These are phyloP conservation scores for Drosophila anomalipes DNA, from an alignment of 2,888 invertebrate genomes.

Conservation along the genomic window DNA sequence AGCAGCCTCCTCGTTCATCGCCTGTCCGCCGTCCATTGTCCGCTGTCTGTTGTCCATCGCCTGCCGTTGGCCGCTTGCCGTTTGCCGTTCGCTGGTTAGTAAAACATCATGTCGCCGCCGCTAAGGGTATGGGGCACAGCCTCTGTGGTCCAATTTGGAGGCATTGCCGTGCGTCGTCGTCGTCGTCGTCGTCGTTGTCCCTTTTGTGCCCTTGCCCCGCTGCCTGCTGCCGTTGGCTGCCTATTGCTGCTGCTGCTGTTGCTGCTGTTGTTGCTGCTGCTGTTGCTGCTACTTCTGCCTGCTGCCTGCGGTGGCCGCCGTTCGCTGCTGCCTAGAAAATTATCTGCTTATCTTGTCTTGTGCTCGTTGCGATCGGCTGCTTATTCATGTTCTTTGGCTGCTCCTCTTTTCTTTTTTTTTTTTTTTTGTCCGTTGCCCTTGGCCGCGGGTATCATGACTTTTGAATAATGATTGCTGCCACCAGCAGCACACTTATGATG, in stretches of 20 bases:
- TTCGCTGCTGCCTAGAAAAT: slow-evolving; percentile 69
- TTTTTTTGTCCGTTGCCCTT: slow-evolving; percentile 32
- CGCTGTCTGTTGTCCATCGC: slow-evolving; percentile 10
- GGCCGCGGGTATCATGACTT: slow-evolving; percentile 41
- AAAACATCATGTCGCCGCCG: slow-evolving; percentile 82
- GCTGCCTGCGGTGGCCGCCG: slow-evolving; percentile 56
- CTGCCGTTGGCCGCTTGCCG: slow-evolving; percentile 14
- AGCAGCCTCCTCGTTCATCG: slow-evolving; percentile 62
- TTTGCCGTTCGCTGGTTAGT: slow-evolving; percentile 77
- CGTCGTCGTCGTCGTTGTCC: slow-evolving; percentile 18
- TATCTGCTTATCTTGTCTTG: slow-evolving; percentile 83
- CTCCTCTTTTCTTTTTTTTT: slow-evolving; percentile 33
- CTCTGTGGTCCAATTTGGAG: slow-evolving; percentile 82
- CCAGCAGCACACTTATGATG: slow-evolving; percentile 14
- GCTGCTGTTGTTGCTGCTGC: slow-evolving; percentile 9
- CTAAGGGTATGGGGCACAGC: slow-evolving; percentile 75
- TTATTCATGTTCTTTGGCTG: slow-evolving; percentile 81
- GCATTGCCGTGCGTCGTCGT: slow-evolving; percentile 35
- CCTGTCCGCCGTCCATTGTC: slow-evolving; percentile 7
- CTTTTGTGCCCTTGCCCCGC: slow-evolving; percentile 7
- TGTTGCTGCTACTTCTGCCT: slow-evolving; percentile 3
- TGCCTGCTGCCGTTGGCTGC: slow-evolving; percentile 4
- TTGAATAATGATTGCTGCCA: slow-evolving; percentile 11
- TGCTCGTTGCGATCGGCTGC: slow-evolving; percentile 80
- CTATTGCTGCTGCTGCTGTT: slow-evolving; percentile 7